These are phyloP conservation scores for Rhyacichthys aspro DNA, from an alignment of 2,797 vertebrate species.

Conservation along the genomic window DNA sequence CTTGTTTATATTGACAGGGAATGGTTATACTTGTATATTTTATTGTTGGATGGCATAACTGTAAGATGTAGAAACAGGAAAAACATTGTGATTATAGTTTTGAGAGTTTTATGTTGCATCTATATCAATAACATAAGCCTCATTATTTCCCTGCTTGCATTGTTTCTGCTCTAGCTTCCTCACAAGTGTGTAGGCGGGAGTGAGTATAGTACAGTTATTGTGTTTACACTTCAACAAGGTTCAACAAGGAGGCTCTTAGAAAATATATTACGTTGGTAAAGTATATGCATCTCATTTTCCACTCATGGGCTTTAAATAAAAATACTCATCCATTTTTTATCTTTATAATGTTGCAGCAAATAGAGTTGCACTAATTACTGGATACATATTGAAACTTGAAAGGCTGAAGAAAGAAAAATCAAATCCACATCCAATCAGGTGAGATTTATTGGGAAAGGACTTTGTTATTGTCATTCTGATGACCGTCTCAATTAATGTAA, in stretches of 20 bases:
- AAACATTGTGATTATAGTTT: not conserved
- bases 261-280: not conserved
- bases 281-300: not conserved
- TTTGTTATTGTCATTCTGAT: too few relatives aligned
- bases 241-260: not conserved
- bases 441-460: too few relatives aligned
- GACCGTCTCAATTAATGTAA: too few relatives aligned
- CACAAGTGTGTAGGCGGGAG: not conserved
- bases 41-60: not conserved
- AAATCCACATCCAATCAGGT: too few relatives aligned
- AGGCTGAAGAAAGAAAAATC: too few relatives aligned
- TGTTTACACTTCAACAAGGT: conserved; percentile 4
- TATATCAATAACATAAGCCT: not conserved
- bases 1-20: not conserved
- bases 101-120: not conserved
- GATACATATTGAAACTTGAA: too few relatives aligned
- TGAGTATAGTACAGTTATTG: not conserved
- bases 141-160: conserved; percentile 1
- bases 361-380: too few relatives aligned
- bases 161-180: conserved; percentile 6
- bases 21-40: not conserved
- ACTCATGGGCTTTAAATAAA: too few relatives aligned
- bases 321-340: too few relatives aligned
- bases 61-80: too few relatives aligned
- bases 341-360: too few relatives aligned